Conservation (phyloP, 2,888 invertebrate species). For the Drymonia ruficornis region DNA sequence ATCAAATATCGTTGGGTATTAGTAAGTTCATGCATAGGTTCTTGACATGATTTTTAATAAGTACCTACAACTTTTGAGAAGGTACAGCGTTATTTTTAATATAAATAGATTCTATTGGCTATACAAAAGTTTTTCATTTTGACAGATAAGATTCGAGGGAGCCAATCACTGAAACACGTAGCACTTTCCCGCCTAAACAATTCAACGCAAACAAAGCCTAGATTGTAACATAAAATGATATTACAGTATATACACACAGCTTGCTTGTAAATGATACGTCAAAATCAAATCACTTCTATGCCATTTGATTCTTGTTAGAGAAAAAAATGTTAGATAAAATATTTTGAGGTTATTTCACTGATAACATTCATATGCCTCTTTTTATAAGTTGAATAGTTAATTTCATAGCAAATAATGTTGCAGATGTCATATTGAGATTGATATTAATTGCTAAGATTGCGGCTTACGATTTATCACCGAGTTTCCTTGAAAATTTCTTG, state of each 20-base stretch:
- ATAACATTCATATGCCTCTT: background rate
- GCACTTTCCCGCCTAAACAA: conserved; percentile 63
- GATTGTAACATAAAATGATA: conserved; percentile 12
- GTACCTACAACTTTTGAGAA: too few relatives aligned
- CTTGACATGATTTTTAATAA: too few relatives aligned
- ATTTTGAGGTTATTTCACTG: conserved; percentile 36
- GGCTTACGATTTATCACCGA: background rate
- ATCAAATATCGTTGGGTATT: too few relatives aligned
- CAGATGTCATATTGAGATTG: background rate
- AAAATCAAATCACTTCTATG: conserved; percentile 8
- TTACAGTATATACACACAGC: conserved; percentile 1
- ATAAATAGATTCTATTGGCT: background rate
- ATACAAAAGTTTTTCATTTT: background rate
- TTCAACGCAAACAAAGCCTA: conserved; percentile 10
- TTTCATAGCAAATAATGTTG: conserved; percentile 7
- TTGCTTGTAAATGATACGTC: conserved; percentile 6
- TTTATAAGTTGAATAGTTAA: background rate
- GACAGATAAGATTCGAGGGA: background rate
- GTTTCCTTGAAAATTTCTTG: conserved; percentile 37
- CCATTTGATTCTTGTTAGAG: conserved; percentile 14
- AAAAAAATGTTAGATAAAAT: conserved; percentile 26
- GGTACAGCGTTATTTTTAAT: too few relatives aligned
- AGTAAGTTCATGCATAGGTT: too few relatives aligned
- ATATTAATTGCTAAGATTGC: background rate
- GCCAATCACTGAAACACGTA: conserved; percentile 3